A percentile compares a stretch with the other conserved stretches of the same genome.
These are phyloP conservation scores for Protomyctophum bolini DNA, from an alignment of 2,113 vertebrate species.

Conservation along the genomic window DNA sequence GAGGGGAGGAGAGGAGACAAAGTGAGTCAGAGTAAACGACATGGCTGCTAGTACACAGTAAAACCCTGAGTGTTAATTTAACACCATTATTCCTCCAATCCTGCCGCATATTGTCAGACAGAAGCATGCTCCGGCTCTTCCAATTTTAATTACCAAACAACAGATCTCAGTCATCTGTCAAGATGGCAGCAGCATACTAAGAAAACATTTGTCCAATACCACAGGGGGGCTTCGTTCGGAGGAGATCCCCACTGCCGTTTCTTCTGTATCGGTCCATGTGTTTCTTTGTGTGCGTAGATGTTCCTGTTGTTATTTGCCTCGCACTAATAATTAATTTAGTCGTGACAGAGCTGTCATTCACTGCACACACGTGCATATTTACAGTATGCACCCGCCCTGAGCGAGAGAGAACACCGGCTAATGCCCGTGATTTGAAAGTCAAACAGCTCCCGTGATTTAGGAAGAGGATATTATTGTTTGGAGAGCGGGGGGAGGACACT, in stretches of 20 bases:
- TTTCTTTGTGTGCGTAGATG: conserved; percentile 79
- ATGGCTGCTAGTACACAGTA: conserved; percentile 19
- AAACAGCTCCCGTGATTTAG: conserved; percentile 74
- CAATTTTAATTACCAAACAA: conserved; percentile 76
- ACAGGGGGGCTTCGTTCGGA: conserved; percentile 58
- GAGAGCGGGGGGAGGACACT: conserved; percentile 5
- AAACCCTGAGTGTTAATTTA: neutral
- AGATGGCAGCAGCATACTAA: conserved; percentile 69
- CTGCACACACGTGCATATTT: conserved; percentile 78
- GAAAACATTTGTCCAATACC: conserved; percentile 77
- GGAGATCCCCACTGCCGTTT: conserved; percentile 73
- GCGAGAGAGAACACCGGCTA: conserved; percentile 72
- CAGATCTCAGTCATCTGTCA: conserved; percentile 74
- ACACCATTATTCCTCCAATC: too few species aligned
- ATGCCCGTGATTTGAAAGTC: conserved; percentile 78
- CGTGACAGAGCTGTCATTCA: conserved; percentile 75
- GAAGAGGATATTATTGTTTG: conserved; percentile 77
- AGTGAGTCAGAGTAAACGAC: conserved; percentile 10
- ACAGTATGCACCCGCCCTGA: conserved; percentile 68
- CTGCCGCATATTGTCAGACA: too few species aligned
- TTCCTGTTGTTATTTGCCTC: conserved; percentile 77
- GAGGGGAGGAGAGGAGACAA: too few species aligned
- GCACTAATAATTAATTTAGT: conserved; percentile 79
- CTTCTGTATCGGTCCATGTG: conserved; percentile 71
- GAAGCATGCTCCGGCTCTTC: too few species aligned